Evolutionary conservation across 53 echinoderm and acorn worm species (phyloP).

Genomic region (Zoroaster sp.): DNA sequence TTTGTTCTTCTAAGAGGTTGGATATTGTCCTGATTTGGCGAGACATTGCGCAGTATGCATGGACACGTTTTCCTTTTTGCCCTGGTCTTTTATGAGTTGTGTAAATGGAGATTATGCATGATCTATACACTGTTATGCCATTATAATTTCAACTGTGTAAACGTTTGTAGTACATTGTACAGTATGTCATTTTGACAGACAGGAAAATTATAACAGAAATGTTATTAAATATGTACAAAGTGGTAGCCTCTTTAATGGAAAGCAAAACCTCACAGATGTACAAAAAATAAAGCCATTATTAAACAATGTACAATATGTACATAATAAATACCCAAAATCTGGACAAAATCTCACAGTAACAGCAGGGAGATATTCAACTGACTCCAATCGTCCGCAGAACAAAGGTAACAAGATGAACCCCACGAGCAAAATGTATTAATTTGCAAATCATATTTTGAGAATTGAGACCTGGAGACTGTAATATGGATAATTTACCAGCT

Average conservation of each 20-base stretch:
- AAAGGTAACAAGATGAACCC: background rate
- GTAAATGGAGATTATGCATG: conserved; percentile 25
- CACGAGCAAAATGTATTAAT: background rate
- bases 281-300: too few relatives aligned
- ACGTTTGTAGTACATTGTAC: background rate
- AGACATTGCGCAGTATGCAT: background rate
- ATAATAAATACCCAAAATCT: too few relatives aligned
- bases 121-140: background rate
- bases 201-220: background rate
- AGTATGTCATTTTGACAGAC: background rate
- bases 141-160: conserved; percentile 16
- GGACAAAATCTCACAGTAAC: background rate
- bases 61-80: background rate
- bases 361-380: background rate
- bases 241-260: too few relatives aligned
- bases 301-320: too few relatives aligned
- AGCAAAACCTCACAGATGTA: too few relatives aligned
- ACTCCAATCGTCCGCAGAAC: background rate
- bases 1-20: background rate
- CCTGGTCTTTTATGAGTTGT: background rate
- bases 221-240: too few relatives aligned
- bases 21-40: background rate
- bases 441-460: background rate
- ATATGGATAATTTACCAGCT: too few relatives aligned
- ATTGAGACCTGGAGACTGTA: too few relatives aligned